Conservation (phyloP, 2,888 invertebrate species). For the Amblyjoppa fuscipennis region DNA sequence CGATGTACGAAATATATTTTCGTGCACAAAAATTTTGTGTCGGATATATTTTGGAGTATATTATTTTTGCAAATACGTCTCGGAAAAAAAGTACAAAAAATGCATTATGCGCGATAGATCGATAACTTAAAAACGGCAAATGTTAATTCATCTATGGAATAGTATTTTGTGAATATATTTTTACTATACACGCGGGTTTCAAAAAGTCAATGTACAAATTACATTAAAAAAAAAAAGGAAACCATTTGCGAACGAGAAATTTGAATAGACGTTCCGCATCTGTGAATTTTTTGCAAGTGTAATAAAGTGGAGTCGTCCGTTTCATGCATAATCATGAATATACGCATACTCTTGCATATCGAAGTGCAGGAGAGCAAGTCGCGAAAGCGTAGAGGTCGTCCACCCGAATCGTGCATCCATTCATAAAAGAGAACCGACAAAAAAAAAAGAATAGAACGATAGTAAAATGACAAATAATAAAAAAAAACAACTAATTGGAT, state of each 20-base stretch:
- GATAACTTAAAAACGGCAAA: no score
- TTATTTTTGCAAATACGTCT: no score
- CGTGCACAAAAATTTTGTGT: no score
- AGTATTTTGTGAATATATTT: no score
- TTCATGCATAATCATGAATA: neutral
- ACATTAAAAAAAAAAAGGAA: conserved; percentile 8
- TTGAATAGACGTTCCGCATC: no score
- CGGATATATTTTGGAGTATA: no score
- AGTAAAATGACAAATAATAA: neutral
- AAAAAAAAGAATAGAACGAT: neutral
- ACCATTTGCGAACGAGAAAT: neutral
- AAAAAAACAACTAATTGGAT: neutral
- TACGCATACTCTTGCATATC: neutral
- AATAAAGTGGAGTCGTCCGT: conserved; percentile 3
- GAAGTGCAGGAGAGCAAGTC: conserved; percentile 39
- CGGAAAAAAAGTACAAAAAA: no score
- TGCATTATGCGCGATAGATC: no score
- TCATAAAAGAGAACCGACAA: neutral
- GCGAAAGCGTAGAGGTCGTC: conserved; percentile 69
- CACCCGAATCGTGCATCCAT: conserved; percentile 39
- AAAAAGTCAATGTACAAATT: no score
- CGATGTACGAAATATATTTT: no score
- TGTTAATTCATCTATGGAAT: no score
- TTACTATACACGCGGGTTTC: no score
- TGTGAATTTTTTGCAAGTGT: neutral